phyloP scores from a whole-genome alignment of 2,113 vertebrate genomes.

The Zapornia atra region DNA sequence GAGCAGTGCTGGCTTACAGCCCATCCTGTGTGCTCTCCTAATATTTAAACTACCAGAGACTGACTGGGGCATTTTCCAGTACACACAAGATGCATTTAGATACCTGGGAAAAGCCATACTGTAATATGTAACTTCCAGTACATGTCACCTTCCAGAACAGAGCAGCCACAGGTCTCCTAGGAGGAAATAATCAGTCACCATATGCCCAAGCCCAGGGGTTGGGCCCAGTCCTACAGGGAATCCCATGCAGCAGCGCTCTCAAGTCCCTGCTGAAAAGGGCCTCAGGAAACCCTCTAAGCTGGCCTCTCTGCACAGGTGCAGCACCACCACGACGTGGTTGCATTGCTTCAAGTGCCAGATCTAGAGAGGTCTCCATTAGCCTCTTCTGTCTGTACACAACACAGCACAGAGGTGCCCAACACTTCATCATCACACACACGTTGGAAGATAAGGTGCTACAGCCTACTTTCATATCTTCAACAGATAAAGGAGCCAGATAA shows the following conservation, averaged over 20 bases:
- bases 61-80: background rate
- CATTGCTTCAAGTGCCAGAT: background rate
- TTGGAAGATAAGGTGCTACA: background rate
- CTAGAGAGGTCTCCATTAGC: background rate
- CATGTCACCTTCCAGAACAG: background rate
- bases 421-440: background rate
- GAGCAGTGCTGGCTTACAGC: background rate
- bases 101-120: background rate
- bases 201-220: background rate
- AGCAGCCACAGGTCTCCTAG: background rate
- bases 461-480: background rate
- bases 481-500: background rate
- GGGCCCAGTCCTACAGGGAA: background rate
- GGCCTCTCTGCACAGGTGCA: background rate
- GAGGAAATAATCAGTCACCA: background rate
- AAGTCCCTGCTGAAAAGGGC: background rate
- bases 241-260: background rate
- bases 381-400: background rate
- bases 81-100: background rate
- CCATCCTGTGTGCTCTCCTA: background rate
- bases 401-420: background rate
- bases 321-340: accelerated
- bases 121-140: background rate
- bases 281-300: background rate
- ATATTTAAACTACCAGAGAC: background rate